phyloP scores from a whole-genome alignment of 1,140 invertebrate genomes.

The Drosophila teissieri region DNA sequence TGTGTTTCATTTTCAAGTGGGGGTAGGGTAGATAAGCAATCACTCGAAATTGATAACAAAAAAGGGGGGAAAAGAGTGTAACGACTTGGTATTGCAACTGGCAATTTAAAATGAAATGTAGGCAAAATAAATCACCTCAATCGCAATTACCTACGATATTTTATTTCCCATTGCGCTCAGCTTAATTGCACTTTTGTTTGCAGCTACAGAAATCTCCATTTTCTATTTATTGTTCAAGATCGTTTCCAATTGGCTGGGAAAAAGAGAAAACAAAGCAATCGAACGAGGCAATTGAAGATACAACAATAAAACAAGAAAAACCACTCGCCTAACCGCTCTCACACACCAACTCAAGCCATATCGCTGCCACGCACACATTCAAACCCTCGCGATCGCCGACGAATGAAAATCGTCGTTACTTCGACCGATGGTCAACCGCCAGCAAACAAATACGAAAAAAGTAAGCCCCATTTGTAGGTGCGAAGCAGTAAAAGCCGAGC shows the following conservation, averaged over 20 bases:
- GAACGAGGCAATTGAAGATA: slow-evolving; percentile 32
- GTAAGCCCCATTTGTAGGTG: slow-evolving; percentile 28
- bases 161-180: too few species aligned
- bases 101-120: background rate
- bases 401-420: slow-evolving; percentile 52
- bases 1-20: slow-evolving; percentile 36
- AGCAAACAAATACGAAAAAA: slow-evolving; percentile 8
- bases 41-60: slow-evolving; percentile 36
- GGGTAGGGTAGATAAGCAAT: slow-evolving; percentile 54
- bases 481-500: slow-evolving; percentile 57
- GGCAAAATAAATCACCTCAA: slow-evolving; percentile 1
- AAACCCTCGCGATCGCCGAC: slow-evolving; percentile 50
- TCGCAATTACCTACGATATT: background rate
- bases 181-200: too few species aligned
- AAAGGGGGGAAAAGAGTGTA: slow-evolving; percentile 1
- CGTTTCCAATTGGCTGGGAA: slow-evolving; percentile 53
- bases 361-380: slow-evolving; percentile 7
- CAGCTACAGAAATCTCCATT: background rate
- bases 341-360: slow-evolving; percentile 1
- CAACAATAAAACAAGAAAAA: slow-evolving; percentile 13
- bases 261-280: slow-evolving; percentile 53
- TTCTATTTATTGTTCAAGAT: background rate
- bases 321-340: slow-evolving; percentile 20
- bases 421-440: slow-evolving; percentile 62
- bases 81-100: background rate